Conservation (phyloP, 2,888 invertebrate species). For the Homarus gammarus region DNA sequence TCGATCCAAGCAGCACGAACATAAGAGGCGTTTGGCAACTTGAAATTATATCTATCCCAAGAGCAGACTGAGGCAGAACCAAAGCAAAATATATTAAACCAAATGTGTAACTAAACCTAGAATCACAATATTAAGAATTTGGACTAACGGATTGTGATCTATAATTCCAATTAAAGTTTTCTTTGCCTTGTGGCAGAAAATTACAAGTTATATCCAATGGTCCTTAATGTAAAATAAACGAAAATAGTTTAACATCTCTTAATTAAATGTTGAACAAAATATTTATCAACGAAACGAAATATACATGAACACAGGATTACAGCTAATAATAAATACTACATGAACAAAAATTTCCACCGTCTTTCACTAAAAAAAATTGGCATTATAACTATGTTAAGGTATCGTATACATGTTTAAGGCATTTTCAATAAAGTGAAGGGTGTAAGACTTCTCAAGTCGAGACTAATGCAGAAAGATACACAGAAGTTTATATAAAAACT, state of each 20-base stretch:
- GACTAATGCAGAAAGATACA: background rate
- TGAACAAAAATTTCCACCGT: background rate
- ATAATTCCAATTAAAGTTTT: background rate
- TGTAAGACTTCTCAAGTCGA: background rate
- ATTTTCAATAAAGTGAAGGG: background rate
- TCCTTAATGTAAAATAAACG: background rate
- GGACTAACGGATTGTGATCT: background rate
- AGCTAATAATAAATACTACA: background rate
- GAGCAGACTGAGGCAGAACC: background rate
- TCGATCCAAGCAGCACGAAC: constrained; percentile 20
- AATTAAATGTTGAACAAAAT: background rate
- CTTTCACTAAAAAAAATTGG: background rate
- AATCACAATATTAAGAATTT: background rate
- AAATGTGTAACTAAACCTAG: background rate
- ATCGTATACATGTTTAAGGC: constrained; percentile 4
- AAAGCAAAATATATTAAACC: background rate
- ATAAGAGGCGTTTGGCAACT: background rate
- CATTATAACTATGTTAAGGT: background rate
- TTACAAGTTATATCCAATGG: background rate
- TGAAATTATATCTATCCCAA: constrained; percentile 9
- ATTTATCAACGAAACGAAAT: background rate
- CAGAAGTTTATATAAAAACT: background rate
- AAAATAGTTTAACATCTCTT: background rate
- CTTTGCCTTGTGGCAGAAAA: no score
- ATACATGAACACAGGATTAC: background rate